Evolutionary conservation across 2,888 invertebrate species (phyloP).

Genomic region (Habroteleia sp.): DNA sequence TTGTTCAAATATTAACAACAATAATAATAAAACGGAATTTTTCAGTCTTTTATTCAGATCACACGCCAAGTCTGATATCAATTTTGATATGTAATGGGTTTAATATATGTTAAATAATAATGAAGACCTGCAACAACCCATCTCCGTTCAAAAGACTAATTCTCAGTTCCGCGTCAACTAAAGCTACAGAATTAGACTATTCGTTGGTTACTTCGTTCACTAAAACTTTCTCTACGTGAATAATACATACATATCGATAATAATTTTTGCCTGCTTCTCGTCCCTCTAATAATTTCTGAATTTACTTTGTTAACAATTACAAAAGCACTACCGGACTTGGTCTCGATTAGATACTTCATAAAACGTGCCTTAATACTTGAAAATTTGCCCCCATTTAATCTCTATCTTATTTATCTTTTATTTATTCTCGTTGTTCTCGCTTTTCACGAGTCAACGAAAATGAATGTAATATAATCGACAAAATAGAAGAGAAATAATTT

Average conservation of each 20-base stretch:
- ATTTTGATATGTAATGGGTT: slow-evolving; percentile 1
- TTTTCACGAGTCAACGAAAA: slow-evolving; percentile 40
- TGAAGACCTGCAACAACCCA: slow-evolving; percentile 20
- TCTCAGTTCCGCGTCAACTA: slow-evolving; percentile 48
- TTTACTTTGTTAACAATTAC: slow-evolving; percentile 55
- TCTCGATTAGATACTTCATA: slow-evolving; percentile 48
- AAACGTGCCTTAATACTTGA: slow-evolving; percentile 38
- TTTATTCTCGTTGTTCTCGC: slow-evolving; percentile 3
- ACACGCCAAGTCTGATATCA: no score
- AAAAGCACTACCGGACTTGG: slow-evolving; percentile 57
- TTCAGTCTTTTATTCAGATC: background rate
- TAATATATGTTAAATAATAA: no score
- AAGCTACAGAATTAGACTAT: slow-evolving; percentile 65
- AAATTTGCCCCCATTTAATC: slow-evolving; percentile 11
- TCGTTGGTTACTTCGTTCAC: slow-evolving; percentile 70
- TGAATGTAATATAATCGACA: slow-evolving; percentile 38
- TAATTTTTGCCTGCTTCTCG: slow-evolving; percentile 43
- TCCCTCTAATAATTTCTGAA: slow-evolving; percentile 40
- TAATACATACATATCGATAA: slow-evolving; percentile 58
- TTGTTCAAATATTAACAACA: no score
- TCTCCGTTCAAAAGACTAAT: slow-evolving; percentile 63
- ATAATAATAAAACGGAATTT: no score
- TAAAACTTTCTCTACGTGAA: slow-evolving; percentile 62
- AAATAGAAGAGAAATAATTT: slow-evolving; percentile 41
- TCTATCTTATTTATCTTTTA: slow-evolving; percentile 7